phyloP scores from a whole-genome alignment of 1,140 invertebrate genomes.

The Drosophila rhopaloa region DNA sequence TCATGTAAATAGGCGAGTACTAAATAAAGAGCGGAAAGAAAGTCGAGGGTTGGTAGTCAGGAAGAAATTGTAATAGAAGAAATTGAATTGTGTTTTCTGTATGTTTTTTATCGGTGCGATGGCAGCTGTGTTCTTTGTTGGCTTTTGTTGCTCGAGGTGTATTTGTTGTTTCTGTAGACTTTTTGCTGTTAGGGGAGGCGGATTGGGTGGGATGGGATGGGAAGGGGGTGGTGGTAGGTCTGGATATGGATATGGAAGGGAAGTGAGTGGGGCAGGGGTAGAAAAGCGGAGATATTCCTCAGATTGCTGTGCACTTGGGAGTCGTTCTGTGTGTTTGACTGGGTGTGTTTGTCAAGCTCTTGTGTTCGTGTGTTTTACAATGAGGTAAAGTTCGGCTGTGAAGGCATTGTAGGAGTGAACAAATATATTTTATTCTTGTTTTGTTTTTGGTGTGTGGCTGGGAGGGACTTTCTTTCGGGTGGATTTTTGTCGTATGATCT shows the following conservation, averaged over 20 bases:
- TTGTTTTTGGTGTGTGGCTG: conserved; percentile 11
- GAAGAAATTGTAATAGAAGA: conserved; percentile 75
- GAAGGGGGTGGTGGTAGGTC: conserved; percentile 3
- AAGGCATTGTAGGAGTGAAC: conserved; percentile 70
- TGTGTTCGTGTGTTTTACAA: conserved; percentile 72
- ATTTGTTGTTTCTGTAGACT: conserved; percentile 31
- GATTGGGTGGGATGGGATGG: background rate
- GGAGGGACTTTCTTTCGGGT: conserved; percentile 6
- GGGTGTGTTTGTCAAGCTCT: conserved; percentile 64
- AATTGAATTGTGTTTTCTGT: conserved; percentile 75
- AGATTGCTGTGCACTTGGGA: conserved; percentile 74
- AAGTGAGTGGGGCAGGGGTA: background rate
- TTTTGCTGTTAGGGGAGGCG: conserved; percentile 35
- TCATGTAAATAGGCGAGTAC: conserved; percentile 49
- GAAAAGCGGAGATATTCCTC: conserved; percentile 29
- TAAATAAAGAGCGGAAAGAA: conserved; percentile 46
- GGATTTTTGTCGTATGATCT: conserved; percentile 41
- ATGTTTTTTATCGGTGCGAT: conserved; percentile 50
- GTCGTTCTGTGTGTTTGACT: conserved; percentile 62
- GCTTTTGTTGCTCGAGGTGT: conserved; percentile 35
- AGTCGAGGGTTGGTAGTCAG: conserved; percentile 52
- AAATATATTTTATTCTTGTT: conserved; percentile 53
- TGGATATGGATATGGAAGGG: background rate
- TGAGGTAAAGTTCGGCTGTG: conserved; percentile 82
- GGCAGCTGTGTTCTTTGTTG: conserved; percentile 70